Conservation (phyloP, 2,888 invertebrate species). For the Lasioglossum malachurum region DNA sequence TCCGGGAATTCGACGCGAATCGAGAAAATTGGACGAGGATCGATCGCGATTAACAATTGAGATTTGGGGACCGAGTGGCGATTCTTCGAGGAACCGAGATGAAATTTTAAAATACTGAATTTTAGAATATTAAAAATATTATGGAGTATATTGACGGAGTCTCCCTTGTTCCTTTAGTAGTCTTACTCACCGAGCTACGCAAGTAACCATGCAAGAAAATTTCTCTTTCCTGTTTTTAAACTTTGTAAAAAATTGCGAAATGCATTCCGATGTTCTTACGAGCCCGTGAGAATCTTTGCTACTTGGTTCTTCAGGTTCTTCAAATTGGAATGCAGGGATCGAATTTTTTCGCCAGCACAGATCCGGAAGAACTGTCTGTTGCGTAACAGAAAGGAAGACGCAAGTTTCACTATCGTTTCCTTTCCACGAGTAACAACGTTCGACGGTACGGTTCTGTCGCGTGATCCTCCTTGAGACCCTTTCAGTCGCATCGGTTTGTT, state of each 20-base stretch:
- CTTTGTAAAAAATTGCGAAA: not conserved
- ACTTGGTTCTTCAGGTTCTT: not conserved
- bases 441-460: constrained; percentile 3
- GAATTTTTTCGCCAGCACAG: not conserved
- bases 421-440: not conserved
- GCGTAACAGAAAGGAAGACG: not conserved
- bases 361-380: not conserved
- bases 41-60: not conserved
- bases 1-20: not conserved
- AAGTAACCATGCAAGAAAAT: not conserved
- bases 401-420: constrained; percentile 1
- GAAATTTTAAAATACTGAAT: no score
- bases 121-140: not conserved
- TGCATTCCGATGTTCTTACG: not conserved
- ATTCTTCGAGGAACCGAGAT: no score
- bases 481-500: constrained; percentile 28
- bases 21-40: not conserved
- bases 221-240: not conserved
- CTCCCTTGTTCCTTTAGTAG: not conserved
- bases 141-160: no score
- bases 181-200: not conserved
- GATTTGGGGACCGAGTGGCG: not conserved
- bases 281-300: not conserved
- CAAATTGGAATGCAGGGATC: not conserved
- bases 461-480: not conserved